Percentiles rank a stretch among this genome's conserved stretches.
phyloP scores from a whole-genome alignment of 2,113 vertebrate species.

The Phaetusa simplex region DNA sequence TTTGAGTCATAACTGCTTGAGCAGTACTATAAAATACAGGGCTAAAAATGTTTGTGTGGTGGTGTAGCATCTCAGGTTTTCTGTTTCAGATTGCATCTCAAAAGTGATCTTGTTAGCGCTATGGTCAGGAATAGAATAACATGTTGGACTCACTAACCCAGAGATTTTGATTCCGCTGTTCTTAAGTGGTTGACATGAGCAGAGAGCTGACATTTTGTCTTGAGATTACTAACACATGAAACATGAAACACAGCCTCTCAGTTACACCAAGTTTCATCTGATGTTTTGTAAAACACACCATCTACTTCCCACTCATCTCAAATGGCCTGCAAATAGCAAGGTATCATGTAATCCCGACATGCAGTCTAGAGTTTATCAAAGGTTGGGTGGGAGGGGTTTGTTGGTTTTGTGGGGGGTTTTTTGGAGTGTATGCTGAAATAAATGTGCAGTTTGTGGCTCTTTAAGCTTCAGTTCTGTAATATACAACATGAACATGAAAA shows the following conservation, averaged over 20 bases:
- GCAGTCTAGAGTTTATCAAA: neutral
- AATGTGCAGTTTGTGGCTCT: neutral
- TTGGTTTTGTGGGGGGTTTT: neutral
- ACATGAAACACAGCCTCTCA: neutral
- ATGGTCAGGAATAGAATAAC: slow-evolving; percentile 23
- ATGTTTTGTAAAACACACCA: neutral
- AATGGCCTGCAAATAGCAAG: neutral
- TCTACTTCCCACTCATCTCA: neutral
- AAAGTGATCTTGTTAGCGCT: neutral
- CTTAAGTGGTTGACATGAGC: neutral
- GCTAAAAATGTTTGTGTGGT: neutral
- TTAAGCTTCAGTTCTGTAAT: neutral
- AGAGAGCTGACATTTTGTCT: neutral
- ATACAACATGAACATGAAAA: neutral
- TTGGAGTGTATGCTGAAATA: neutral
- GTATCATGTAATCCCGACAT: neutral
- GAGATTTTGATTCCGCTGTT: neutral
- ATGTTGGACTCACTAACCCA: neutral
- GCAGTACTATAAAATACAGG: neutral
- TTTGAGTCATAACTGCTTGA: neutral
- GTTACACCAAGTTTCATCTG: neutral
- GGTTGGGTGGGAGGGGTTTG: neutral
- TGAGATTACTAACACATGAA: neutral
- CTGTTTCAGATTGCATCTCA: neutral
- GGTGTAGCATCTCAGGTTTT: neutral